Base-by-base conservation (phyloP, 2,888 invertebrate genomes). In the Strigamia crassipes region DNA sequence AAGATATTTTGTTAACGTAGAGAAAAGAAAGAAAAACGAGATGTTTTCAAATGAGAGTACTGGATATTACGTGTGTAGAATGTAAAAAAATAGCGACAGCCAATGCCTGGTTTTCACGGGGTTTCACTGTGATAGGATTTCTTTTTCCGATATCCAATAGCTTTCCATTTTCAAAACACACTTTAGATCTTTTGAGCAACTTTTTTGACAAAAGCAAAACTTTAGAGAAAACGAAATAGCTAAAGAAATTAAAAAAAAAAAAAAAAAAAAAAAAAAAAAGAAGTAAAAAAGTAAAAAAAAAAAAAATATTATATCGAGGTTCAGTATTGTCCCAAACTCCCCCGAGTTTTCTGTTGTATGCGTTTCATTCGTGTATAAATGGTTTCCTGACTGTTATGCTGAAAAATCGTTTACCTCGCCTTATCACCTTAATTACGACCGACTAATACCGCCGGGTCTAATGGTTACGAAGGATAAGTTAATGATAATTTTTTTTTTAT, bases 131-230 rank as follows among this genome's bases (percentile, higher is more conserved):
- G 73, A 73, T 73, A 31, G 73, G 73, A 73, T 73, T 73, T 73
- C 73, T 73, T 73, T 73, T 73, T 13, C 73, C 73, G 27, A 73
- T 73, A 73, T 73, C 73, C 73, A 73, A 73, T 73, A 73, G 73
- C 73, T 27, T 73, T 73, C 73, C 73, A 73, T 73, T 73, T 73
- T 73, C 73, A 73, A 73, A 73, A 73, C 73, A 73, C 73, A 73
- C 73, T 73, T 73, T 73, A 73, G 73, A 73, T 23, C 73, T 73
- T 73, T 73, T 31, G 73, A 27, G 73, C 73, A 73, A 73, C 73
- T 73, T 73, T 73, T 73, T 73, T 73, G 73, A 73, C 73, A 73
- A 73, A 73, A 73, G 73, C 73, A 73, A 73, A 73, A 73, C 73
- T 73, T 73, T 73, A 73, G n/a, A 73, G 73, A n/a, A 51, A 73